Conservation (phyloP, 2,113 vertebrate species). For the Proterorhinus semilunaris region DNA sequence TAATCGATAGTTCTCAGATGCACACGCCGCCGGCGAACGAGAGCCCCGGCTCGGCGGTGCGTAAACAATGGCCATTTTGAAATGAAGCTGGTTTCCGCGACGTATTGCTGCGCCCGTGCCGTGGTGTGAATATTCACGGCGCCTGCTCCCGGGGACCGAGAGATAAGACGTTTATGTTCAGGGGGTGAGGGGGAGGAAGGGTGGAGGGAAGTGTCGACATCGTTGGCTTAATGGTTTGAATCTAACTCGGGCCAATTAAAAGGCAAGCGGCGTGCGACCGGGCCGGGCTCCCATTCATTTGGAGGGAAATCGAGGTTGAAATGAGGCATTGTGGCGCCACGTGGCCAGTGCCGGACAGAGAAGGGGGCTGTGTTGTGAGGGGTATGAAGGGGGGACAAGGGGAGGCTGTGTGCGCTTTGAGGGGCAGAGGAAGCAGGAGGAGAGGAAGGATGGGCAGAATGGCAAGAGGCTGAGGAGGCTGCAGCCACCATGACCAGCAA, state of each 20-base stretch:
- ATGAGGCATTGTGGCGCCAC: constrained; percentile 75
- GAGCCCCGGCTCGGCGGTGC: constrained; percentile 56
- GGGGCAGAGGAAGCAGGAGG: constrained; percentile 55
- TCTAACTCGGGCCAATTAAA: constrained; percentile 79
- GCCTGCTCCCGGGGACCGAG: constrained; percentile 45
- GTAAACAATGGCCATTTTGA: constrained; percentile 56
- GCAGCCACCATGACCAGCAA: constrained; percentile 31
- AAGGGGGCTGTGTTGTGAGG: constrained; percentile 50
- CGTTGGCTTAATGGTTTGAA: constrained; percentile 79
- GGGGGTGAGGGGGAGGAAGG: constrained; percentile 41
- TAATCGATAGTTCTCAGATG: constrained; percentile 60
- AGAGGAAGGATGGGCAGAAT: constrained; percentile 52
- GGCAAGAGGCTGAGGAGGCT: constrained; percentile 50
- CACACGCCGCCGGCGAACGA: constrained; percentile 48
- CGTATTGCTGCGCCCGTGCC: constrained; percentile 31
- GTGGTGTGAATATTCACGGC: constrained; percentile 74
- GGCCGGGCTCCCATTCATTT: constrained; percentile 75
- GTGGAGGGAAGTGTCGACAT: constrained; percentile 68
- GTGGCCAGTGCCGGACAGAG: constrained; percentile 70
- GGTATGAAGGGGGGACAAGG: constrained; percentile 44
- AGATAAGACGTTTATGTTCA: constrained; percentile 73
- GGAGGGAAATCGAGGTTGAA: constrained; percentile 79
- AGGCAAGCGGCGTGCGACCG: constrained; percentile 59
- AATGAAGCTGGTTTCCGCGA: constrained; percentile 16
- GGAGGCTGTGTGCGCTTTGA: constrained; percentile 64